Conservation (phyloP, 2,113 vertebrate species). For the Varanus komodoensis region DNA sequence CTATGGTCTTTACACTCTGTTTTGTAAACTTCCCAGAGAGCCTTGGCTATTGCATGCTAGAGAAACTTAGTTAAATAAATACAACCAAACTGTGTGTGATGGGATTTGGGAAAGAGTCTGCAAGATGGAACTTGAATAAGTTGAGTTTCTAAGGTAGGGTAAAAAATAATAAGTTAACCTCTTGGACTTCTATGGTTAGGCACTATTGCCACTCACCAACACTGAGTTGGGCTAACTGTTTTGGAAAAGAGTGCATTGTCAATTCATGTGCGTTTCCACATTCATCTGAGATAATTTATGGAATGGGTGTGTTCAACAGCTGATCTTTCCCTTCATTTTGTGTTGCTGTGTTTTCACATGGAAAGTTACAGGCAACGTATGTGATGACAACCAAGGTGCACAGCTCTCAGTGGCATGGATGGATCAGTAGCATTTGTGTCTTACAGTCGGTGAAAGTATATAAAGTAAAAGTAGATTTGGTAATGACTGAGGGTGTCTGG, state of each 20-base stretch:
- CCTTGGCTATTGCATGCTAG: neutral
- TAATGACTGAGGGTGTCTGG: slow-evolving; percentile 70
- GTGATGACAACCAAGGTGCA: slow-evolving; percentile 51
- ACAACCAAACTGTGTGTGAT: neutral
- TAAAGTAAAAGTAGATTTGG: slow-evolving; percentile 62
- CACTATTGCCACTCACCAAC: neutral
- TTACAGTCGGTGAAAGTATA: slow-evolving; percentile 55
- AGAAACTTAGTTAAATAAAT: neutral
- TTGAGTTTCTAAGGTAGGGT: too few relatives aligned
- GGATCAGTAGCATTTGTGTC: slow-evolving; percentile 53
- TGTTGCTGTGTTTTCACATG: slow-evolving; percentile 60
- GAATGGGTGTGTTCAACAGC: slow-evolving; percentile 4
- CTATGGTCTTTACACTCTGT: neutral
- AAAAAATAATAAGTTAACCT: neutral
- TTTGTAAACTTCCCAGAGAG: neutral
- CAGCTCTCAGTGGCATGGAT: slow-evolving; percentile 63
- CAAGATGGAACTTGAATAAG: neutral
- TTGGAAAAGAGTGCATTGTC: neutral
- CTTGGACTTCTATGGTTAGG: too few relatives aligned
- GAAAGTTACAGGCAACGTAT: slow-evolving; percentile 39
- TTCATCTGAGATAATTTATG: neutral
- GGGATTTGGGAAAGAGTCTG: neutral
- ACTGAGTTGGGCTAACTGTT: neutral
- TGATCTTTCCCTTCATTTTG: slow-evolving; percentile 34
- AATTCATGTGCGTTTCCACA: neutral